phyloP scores from a whole-genome alignment of 2,797 vertebrate species.

The Darevskia mixta region DNA sequence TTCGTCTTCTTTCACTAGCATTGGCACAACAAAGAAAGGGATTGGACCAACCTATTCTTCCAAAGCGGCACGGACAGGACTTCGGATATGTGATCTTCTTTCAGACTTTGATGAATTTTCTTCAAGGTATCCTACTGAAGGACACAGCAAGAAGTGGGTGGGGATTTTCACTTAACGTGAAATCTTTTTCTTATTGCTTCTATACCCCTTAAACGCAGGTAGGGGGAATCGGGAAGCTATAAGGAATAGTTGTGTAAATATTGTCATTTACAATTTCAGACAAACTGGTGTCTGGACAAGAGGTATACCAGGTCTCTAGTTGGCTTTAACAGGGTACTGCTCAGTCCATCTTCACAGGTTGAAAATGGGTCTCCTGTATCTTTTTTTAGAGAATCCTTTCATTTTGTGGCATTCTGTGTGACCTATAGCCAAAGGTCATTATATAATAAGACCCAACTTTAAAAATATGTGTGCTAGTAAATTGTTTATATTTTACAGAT shows the following conservation, averaged over 20 bases:
- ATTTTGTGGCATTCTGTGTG: not conserved
- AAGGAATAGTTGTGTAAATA: not conserved
- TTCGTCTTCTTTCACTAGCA: slow-evolving; percentile 78
- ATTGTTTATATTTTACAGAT: slow-evolving; percentile 78
- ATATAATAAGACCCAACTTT: not conserved
- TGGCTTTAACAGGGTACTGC: not conserved
- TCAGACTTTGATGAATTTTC: slow-evolving; percentile 96
- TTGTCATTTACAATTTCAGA: not conserved
- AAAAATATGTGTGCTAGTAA: not conserved
- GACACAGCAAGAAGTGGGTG: not conserved
- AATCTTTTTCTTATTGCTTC: slow-evolving; percentile 14
- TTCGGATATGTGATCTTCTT: slow-evolving; percentile 95
- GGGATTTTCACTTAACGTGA: slow-evolving; percentile 43
- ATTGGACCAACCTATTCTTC: slow-evolving; percentile 97
- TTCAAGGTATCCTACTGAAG: slow-evolving; percentile 80
- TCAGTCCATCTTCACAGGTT: not conserved
- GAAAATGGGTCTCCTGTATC: not conserved
- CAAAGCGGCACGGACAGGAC: slow-evolving; percentile 95
- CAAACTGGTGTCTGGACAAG: not conserved
- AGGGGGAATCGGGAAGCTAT: not conserved
- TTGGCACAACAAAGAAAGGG: slow-evolving; percentile 98
- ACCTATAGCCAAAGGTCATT: slow-evolving; percentile 23
- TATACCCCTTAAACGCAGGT: slow-evolving; percentile 32
- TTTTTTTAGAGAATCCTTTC: not conserved
- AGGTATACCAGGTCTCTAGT: not conserved